phyloP scores from a whole-genome alignment of 2,888 invertebrate genomes.

The Eupithecia pulchellata region DNA sequence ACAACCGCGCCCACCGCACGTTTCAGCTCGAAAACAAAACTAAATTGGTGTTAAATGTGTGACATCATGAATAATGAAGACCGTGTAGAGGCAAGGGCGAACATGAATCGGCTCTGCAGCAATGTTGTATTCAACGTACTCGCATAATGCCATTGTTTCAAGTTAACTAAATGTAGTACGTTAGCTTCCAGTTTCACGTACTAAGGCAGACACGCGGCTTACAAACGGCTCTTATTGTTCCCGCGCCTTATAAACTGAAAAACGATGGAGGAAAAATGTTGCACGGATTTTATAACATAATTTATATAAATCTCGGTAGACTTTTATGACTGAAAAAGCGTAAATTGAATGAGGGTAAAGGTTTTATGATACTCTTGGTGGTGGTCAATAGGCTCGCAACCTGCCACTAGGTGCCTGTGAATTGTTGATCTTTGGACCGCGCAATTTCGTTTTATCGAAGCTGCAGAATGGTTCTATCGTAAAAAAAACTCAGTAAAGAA shows the following conservation, averaged over 20 bases:
- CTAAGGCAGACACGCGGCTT: conserved; percentile 29
- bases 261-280: conserved; percentile 35
- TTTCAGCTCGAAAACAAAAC: conserved; percentile 61
- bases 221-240: conserved; percentile 35
- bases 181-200: conserved; percentile 38
- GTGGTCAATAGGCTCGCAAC: conserved; percentile 40
- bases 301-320: conserved; percentile 40
- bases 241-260: conserved; percentile 34
- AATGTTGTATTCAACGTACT: conserved; percentile 61
- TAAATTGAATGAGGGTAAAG: conserved; percentile 41
- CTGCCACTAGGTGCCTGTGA: conserved; percentile 38
- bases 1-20: conserved; percentile 70
- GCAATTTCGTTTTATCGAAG: conserved; percentile 35
- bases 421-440: conserved; percentile 36
- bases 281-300: conserved; percentile 38
- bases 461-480: conserved; percentile 31
- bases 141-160: conserved; percentile 69
- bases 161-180: conserved; percentile 52
- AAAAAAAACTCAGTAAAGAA: conserved; percentile 28
- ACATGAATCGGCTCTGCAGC: conserved; percentile 46
- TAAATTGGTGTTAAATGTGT: conserved; percentile 65
- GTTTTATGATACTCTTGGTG: conserved; percentile 39
- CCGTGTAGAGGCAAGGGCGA: conserved; percentile 52
- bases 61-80: conserved; percentile 69
- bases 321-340: conserved; percentile 39